phyloP scores from a whole-genome alignment of 2,113 vertebrate species.

The Tautogolabrus adspersus region DNA sequence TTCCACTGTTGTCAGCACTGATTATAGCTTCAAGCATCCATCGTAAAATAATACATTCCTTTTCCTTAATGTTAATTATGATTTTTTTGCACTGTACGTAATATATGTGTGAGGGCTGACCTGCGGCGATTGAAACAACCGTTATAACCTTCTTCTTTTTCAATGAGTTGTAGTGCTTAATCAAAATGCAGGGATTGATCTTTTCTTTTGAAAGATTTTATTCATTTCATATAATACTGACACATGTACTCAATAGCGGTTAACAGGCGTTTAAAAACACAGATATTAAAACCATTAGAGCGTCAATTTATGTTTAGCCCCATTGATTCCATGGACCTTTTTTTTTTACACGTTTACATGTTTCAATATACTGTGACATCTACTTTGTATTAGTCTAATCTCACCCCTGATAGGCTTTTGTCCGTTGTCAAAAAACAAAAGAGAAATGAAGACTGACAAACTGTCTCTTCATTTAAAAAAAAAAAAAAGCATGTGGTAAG shows the following conservation, averaged over 20 bases:
- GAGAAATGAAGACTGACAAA: conserved; percentile 63
- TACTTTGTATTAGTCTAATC: conserved; percentile 80
- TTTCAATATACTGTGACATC: conserved; percentile 84
- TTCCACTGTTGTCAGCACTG: conserved; percentile 2
- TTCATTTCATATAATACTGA: conserved; percentile 88
- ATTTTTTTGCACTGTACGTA: not conserved
- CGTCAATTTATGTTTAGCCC: conserved; percentile 75
- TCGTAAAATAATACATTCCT: not conserved
- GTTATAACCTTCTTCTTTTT: not conserved
- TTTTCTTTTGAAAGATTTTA: conserved; percentile 83
- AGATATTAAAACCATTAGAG: conserved; percentile 86
- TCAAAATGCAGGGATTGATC: not conserved
- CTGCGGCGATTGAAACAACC: not conserved
- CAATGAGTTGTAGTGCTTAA: not conserved
- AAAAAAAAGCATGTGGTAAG: conserved; percentile 77
- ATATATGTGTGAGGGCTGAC: not conserved
- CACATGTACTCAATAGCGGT: conserved; percentile 87
- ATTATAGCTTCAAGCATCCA: not conserved
- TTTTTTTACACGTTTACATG: conserved; percentile 81
- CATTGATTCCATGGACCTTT: conserved; percentile 75
- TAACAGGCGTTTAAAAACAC: conserved; percentile 89
- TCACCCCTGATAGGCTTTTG: conserved; percentile 72
- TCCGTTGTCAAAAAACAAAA: conserved; percentile 61
- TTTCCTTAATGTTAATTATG: not conserved
- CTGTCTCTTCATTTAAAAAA: conserved; percentile 66